A percentile compares a stretch with the other conserved stretches of the same genome.
Evolutionary conservation across 2,113 vertebrate species (phyloP).

Genomic region (Anser brachyrhynchus): DNA sequence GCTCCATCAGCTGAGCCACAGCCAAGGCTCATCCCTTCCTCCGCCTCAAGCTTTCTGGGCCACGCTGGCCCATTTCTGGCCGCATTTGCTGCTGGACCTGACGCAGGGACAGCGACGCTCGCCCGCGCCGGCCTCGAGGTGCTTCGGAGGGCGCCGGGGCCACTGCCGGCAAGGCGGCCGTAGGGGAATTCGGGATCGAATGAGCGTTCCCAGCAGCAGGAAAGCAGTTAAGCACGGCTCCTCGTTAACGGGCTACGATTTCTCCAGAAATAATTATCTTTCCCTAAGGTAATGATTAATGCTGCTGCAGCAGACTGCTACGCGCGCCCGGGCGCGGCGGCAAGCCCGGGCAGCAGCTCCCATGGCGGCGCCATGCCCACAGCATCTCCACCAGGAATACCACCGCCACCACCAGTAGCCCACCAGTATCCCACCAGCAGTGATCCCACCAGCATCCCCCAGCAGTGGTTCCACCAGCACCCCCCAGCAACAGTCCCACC

Average conservation of each 20-base stretch:
- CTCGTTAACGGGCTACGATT: background rate
- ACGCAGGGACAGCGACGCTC: accelerated
- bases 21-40: background rate
- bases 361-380: background rate
- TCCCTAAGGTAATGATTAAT: slow-evolving; percentile 56
- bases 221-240: background rate
- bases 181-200: background rate
- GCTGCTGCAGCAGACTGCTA: background rate
- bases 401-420: background rate
- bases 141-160: background rate
- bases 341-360: slow-evolving; percentile 43
- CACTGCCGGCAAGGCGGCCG: accelerated
- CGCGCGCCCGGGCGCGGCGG: background rate
- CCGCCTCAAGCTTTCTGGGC: background rate
- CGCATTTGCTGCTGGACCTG: background rate
- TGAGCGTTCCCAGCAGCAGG: background rate
- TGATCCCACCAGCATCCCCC: background rate
- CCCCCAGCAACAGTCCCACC: background rate
- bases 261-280: slow-evolving; percentile 38
- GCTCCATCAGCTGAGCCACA: background rate
- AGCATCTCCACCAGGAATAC: background rate
- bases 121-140: no score
- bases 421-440: background rate
- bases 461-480: no score
- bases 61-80: background rate